A percentile compares a stretch with the other conserved stretches of the same genome.
Evolutionary conservation across 2,888 invertebrate species (phyloP).

Genomic region (Camponotus fellah): DNA sequence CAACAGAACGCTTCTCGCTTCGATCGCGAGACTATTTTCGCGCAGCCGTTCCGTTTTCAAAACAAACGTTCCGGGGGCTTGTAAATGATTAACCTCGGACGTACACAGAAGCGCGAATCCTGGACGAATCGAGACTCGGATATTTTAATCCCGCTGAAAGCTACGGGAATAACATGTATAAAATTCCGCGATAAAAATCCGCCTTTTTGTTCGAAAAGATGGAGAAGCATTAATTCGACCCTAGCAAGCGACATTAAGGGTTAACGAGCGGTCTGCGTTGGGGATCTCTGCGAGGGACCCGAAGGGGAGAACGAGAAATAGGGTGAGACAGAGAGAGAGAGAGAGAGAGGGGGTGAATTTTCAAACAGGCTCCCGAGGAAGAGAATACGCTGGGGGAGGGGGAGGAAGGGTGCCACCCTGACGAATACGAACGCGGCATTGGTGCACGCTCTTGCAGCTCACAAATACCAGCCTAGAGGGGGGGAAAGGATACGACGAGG

Average conservation of each 20-base stretch:
- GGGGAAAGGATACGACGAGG: constrained; percentile 33
- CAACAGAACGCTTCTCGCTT: background rate
- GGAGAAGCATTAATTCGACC: constrained; percentile 38
- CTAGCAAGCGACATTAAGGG: constrained; percentile 25
- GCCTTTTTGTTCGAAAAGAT: constrained; percentile 29
- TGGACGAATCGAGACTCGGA: background rate
- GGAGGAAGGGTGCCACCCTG: constrained; percentile 44
- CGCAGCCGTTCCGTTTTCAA: background rate
- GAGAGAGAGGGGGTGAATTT: constrained; percentile 26
- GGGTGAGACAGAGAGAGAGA: background rate
- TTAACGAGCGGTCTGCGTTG: constrained; percentile 29
- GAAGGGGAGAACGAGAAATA: constrained; percentile 39
- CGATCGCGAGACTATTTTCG: background rate
- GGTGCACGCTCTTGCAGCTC: constrained; percentile 59
- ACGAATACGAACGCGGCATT: constrained; percentile 45
- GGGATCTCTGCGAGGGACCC: background rate
- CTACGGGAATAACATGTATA: background rate
- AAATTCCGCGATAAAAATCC: constrained; percentile 8
- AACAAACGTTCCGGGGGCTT: background rate
- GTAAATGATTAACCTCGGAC: background rate
- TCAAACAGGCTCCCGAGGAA: constrained; percentile 27
- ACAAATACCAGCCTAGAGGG: constrained; percentile 66
- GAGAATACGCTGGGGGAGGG: constrained; percentile 17
- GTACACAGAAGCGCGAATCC: background rate
- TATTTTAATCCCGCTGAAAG: background rate